Evolutionary conservation across 2,888 invertebrate genomes (phyloP), one percentile per base, ranked within the genome.

Genomic region (Herminia tarsipennalis): DNA sequence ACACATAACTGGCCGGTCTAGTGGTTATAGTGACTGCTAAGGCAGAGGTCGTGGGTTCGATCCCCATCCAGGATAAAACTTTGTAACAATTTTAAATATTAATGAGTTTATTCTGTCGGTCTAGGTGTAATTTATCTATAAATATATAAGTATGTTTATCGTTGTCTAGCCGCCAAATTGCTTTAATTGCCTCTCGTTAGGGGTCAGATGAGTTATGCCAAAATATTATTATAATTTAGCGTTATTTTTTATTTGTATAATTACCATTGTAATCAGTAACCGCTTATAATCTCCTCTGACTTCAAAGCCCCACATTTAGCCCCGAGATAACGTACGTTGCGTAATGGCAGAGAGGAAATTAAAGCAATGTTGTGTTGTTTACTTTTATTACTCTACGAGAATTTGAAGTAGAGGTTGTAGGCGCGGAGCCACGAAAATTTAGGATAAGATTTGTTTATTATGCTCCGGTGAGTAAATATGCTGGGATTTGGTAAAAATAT

Each of bases 351-450:
- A 56, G 60, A 61, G 68, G 68, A 72, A 78, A 76, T 79, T 76
- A 77, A 76, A 76, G 68, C 70, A 70, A 66, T 66, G 70, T 63
- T 55, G 59, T 52, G 66, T 66, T 80, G 73, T 77, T 78, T 77
- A 76, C 77, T 78, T 66, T 66, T 66, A 66, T 73, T 73, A 63
- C 70, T 55, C 36, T 40, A 51, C 43, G 54, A 47, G 66, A 63
- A 68, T 73, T 71, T 66, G 52, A 70, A 68, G 55, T 55, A 42
- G 52, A 43, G 32, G 41, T 33, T 41, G 39, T 14, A 12, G 34
- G 22, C 28, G 28, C 9, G 13, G 41, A 40, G 24, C 18, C 16
- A 20, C 27, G 30, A 34, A 34, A 54, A 40, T 17, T 36, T 17
- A 10, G 44, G 40, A 44, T 37, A 41, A 37, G 55, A 51, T 47